Evolutionary conservation across 2,113 vertebrate genomes (phyloP).

Genomic region (Hypanus sabinus): DNA sequence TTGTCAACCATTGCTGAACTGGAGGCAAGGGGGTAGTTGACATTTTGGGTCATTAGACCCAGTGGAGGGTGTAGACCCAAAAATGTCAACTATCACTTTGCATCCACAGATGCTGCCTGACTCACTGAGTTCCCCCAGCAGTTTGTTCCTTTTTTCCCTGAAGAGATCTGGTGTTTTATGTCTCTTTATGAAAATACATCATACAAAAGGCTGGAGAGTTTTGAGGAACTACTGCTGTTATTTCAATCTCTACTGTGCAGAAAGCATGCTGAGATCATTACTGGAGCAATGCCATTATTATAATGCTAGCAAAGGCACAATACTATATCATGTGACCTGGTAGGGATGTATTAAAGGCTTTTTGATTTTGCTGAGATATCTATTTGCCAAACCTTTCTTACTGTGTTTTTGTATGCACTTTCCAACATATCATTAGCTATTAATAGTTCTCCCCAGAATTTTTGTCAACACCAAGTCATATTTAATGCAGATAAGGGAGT

Average conservation of each 20-base stretch:
- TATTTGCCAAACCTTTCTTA: neutral
- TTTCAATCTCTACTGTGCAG: neutral
- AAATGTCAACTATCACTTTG: too few species aligned
- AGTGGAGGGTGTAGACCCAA: too few species aligned
- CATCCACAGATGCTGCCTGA: too few species aligned
- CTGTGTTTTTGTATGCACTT: neutral
- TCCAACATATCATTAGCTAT: neutral
- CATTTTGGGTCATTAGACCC: too few species aligned
- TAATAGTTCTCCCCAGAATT: neutral
- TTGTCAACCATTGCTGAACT: too few species aligned
- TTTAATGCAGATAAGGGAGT: neutral
- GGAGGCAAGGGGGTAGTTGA: neutral
- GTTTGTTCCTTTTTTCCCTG: neutral
- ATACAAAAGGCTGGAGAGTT: neutral
- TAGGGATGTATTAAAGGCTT: neutral
- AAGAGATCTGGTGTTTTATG: neutral
- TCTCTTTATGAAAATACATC: neutral
- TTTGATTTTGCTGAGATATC: neutral
- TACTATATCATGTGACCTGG: neutral
- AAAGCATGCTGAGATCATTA: conserved; percentile 19
- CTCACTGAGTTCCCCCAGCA: too few species aligned
- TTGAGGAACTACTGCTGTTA: neutral
- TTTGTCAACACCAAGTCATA: neutral
- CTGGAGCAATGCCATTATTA: neutral
- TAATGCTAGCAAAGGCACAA: neutral